Percentiles rank a stretch among this genome's conserved stretches.
Conservation (phyloP, 2,797 vertebrate genomes). For the Pterois miles region DNA sequence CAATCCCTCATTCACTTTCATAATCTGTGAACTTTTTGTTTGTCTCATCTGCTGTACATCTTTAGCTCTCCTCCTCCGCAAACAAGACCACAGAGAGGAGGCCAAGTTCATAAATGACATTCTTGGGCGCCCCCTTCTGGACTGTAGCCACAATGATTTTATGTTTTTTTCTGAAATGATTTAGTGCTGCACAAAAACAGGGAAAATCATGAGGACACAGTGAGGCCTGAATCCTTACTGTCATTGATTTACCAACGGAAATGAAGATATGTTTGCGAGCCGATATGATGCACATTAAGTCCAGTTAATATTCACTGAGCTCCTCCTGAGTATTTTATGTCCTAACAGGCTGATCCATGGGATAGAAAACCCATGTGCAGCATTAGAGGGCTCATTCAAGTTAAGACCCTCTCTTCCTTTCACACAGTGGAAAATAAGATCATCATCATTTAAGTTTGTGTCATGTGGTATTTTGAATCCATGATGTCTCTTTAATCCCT, state of each 20-base stretch:
- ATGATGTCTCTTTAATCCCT: neutral
- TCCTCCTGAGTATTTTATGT: constrained; percentile 47
- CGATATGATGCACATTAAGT: constrained; percentile 46
- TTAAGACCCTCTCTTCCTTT: constrained; percentile 66
- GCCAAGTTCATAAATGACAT: constrained; percentile 44
- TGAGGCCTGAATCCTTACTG: constrained; percentile 23
- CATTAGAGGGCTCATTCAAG: constrained; percentile 45
- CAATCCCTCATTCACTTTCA: neutral
- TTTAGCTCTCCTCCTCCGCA: neutral
- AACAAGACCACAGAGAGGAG: neutral
- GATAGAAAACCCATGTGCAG: constrained; percentile 41
- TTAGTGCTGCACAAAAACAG: neutral
- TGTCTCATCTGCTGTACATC: neutral
- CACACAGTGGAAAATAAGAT: constrained; percentile 54
- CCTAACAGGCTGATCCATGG: constrained; percentile 44
- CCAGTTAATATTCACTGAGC: constrained; percentile 58
- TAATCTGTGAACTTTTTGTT: neutral
- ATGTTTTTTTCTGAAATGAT: neutral
- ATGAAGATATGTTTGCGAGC: constrained; percentile 53
- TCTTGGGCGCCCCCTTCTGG: constrained; percentile 81
- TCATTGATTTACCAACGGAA: constrained; percentile 53
- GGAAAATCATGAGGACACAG: constrained; percentile 3
- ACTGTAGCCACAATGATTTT: neutral
- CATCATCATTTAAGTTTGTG: constrained; percentile 14
- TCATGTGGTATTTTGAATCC: constrained; percentile 11